Conservation (phyloP, 2,113 vertebrate species). For the Myodes glareolus region DNA sequence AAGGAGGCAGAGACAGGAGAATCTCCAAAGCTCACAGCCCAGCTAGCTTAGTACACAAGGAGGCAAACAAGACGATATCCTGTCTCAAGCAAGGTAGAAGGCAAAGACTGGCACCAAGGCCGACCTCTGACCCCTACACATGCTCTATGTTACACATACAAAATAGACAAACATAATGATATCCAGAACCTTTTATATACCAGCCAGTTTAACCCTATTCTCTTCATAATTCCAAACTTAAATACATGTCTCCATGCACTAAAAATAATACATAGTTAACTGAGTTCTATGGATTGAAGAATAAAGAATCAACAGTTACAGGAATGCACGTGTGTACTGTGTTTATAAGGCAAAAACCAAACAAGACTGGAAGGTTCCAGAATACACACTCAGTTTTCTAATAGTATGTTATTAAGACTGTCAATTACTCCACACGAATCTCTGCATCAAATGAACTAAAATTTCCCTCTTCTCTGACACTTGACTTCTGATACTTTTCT, state of each 20-base stretch:
- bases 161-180: neutral
- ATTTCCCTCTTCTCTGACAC: conserved; percentile 31
- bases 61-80: neutral
- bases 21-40: neutral
- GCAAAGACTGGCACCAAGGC: neutral
- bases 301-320: neutral
- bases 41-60: neutral
- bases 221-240: conserved; percentile 38
- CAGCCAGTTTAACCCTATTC: neutral
- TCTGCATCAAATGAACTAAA: neutral
- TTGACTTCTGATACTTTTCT: conserved; percentile 26
- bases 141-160: neutral
- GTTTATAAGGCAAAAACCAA: neutral
- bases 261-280: conserved; percentile 40
- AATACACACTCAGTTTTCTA: conserved; percentile 46
- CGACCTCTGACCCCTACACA: neutral
- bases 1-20: neutral
- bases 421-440: conserved; percentile 27
- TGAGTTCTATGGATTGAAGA: conserved; percentile 35
- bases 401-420: conserved; percentile 62
- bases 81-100: neutral
- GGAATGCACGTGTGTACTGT: conserved; percentile 23
- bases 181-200: conserved; percentile 5
- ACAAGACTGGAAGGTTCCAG: conserved; percentile 42
- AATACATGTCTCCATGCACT: neutral